These are phyloP conservation scores for Cyclophora albipunctata DNA, from an alignment of 2,888 invertebrate genomes.

Conservation along the genomic window DNA sequence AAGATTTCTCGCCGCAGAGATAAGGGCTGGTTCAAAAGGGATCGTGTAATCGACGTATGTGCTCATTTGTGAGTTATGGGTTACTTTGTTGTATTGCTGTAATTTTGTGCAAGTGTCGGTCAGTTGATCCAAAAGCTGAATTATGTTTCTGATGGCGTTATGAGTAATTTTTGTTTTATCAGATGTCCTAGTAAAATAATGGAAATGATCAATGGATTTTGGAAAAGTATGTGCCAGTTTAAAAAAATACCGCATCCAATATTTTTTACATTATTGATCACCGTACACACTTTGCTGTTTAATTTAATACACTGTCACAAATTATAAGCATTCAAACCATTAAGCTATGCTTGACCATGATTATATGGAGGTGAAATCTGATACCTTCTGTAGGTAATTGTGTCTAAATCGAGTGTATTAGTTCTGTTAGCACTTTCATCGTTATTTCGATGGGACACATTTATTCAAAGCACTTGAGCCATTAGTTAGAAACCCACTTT, in stretches of 20 bases:
- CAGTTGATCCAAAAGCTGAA: not conserved
- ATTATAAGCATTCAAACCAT: not conserved
- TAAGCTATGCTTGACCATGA: not conserved
- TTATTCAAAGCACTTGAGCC: slow-evolving; percentile 46
- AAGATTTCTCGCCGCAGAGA: slow-evolving; percentile 50
- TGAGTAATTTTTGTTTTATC: too few relatives aligned
- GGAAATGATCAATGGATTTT: too few relatives aligned
- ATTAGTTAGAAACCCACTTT: slow-evolving; percentile 55
- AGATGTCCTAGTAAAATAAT: too few relatives aligned
- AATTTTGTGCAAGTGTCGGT: not conserved
- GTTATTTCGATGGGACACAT: slow-evolving; percentile 34
- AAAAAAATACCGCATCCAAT: too few relatives aligned
- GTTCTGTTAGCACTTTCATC: slow-evolving; percentile 38
- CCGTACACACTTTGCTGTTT: not conserved
- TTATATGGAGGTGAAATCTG: slow-evolving; percentile 35
- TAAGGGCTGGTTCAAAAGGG: slow-evolving; percentile 64
- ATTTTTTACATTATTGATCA: too few relatives aligned
- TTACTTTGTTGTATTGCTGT: slow-evolving; percentile 7
- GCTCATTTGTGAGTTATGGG: slow-evolving; percentile 31
- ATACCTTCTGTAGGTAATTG: slow-evolving; percentile 52
- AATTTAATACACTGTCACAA: not conserved
- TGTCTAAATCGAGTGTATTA: slow-evolving; percentile 58
- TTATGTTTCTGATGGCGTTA: too few relatives aligned
- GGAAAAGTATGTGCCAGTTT: too few relatives aligned
- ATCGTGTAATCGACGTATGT: slow-evolving; percentile 53